Evolutionary conservation across 2,888 invertebrate genomes (phyloP).

Genomic region (Selenia dentaria): DNA sequence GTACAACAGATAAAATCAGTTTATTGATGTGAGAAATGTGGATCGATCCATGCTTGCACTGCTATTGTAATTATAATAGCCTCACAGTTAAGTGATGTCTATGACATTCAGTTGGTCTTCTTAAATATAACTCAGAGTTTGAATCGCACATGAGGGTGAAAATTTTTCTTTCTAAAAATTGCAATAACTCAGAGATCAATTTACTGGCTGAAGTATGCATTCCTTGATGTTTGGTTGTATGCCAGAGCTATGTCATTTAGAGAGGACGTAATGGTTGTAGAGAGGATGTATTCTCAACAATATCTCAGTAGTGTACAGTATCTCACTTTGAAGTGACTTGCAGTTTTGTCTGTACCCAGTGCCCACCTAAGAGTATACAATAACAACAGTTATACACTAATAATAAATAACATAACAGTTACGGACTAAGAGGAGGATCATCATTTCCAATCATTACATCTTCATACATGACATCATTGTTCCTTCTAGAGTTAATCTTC

Average conservation of each 20-base stretch:
- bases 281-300: constrained; percentile 5
- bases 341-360: constrained; percentile 8
- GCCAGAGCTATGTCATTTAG: constrained; percentile 14
- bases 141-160: too few relatives aligned
- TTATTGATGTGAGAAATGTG: too few relatives aligned
- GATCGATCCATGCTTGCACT: too few relatives aligned
- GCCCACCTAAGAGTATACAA: constrained; percentile 24
- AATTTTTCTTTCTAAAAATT: too few relatives aligned
- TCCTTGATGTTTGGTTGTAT: constrained; percentile 12
- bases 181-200: neutral
- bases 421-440: constrained; percentile 77
- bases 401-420: constrained; percentile 36
- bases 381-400: constrained; percentile 40
- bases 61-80: too few relatives aligned
- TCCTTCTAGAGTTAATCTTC: constrained; percentile 66
- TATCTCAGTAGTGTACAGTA: neutral
- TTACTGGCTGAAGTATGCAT: neutral
- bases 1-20: too few relatives aligned
- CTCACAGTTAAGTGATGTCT: too few relatives aligned
- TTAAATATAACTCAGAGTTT: too few relatives aligned
- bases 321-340: constrained; percentile 20
- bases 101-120: too few relatives aligned
- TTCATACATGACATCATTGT: constrained; percentile 76
- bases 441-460: constrained; percentile 84
- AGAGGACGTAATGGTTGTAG: too few relatives aligned